These are phyloP conservation scores for Drosophila funebris DNA, from an alignment of 1,140 invertebrate species.

Conservation along the genomic window DNA sequence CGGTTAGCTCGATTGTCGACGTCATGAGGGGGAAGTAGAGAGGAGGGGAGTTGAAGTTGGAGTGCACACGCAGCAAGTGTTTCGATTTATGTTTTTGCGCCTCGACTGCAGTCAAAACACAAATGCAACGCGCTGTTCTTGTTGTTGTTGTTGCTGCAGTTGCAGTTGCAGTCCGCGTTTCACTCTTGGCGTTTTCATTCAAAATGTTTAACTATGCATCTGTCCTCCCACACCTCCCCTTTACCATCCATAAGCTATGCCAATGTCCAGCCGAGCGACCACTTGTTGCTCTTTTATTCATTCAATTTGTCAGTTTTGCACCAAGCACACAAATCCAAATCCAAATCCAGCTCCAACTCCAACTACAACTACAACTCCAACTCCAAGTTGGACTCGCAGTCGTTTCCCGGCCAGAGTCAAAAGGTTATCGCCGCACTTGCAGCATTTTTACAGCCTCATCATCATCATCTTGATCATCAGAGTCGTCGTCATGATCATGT, in stretches of 20 bases:
- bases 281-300: constrained; percentile 84
- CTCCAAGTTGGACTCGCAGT: constrained; percentile 13
- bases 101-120: constrained; percentile 54
- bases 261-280: constrained; percentile 56
- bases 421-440: constrained; percentile 82
- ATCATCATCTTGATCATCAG: constrained; percentile 33
- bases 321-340: constrained; percentile 47
- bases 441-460: constrained; percentile 67
- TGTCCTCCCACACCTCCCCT: background rate
- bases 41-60: constrained; percentile 2
- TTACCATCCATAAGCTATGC: background rate
- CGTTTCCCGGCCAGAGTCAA: constrained; percentile 67
- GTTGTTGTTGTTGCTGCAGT: background rate
- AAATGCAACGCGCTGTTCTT: constrained; percentile 18
- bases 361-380: background rate
- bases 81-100: constrained; percentile 82
- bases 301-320: constrained; percentile 84
- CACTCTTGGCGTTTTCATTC: constrained; percentile 73
- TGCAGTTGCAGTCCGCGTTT: constrained; percentile 26
- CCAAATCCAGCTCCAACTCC: background rate
- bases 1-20: constrained; percentile 17
- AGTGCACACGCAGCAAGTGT: constrained; percentile 66
- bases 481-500: constrained; percentile 41
- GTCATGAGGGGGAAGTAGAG: constrained; percentile 18
- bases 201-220: constrained; percentile 74